phyloP scores from a whole-genome alignment of 2,888 invertebrate species.

The Heliconius hortense region DNA sequence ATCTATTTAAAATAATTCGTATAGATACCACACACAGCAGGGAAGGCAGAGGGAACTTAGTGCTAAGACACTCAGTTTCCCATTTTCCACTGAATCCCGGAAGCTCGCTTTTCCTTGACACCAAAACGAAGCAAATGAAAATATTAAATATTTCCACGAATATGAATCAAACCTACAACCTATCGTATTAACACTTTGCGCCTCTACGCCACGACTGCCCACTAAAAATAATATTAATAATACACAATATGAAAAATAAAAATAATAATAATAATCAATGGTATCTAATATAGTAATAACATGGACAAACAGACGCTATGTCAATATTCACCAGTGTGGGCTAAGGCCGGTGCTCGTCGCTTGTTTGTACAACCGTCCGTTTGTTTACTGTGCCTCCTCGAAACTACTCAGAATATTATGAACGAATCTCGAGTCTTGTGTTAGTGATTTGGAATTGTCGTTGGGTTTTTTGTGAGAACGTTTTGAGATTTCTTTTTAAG shows the following conservation, averaged over 20 bases:
- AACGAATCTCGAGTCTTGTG: conserved; percentile 37
- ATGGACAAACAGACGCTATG: conserved; percentile 70
- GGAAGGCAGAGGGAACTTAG: no score
- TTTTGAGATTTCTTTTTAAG: not conserved
- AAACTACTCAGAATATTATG: conserved; percentile 72
- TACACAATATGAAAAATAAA: conserved; percentile 20
- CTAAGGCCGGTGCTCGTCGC: conserved; percentile 61
- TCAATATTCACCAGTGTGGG: conserved; percentile 66
- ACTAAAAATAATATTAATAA: not conserved
- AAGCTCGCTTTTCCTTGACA: no score
- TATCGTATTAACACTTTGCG: no score
- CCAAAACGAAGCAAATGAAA: no score
- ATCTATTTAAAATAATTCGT: not conserved
- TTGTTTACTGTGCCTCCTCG: conserved; percentile 73
- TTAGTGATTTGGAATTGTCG: conserved; percentile 22
- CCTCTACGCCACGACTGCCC: no score
- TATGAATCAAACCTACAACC: no score
- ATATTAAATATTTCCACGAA: no score
- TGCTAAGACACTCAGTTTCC: no score
- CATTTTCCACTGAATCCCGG: no score
- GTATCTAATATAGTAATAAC: conserved; percentile 59
- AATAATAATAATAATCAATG: conserved; percentile 28
- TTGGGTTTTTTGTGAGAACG: conserved; percentile 22
- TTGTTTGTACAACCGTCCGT: conserved; percentile 76
- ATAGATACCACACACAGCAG: no score